Percentiles rank a stretch among this genome's conserved stretches.
Conservation (phyloP, 92 coral and sea anemone species). For the Parazoanthus atlanticus region DNA sequence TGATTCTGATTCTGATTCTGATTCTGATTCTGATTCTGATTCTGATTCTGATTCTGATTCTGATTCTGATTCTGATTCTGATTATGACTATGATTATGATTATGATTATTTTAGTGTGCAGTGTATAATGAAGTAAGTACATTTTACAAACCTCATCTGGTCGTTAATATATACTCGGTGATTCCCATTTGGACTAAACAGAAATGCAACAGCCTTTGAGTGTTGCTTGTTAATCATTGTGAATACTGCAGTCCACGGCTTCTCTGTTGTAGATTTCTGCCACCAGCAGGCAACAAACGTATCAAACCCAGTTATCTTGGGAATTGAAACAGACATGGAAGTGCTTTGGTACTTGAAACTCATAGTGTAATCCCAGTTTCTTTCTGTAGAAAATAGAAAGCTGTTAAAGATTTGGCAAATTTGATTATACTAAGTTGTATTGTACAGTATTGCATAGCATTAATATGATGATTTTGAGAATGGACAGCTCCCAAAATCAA, state of each 20-base stretch:
- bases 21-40: too few species aligned
- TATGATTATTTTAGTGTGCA: too few species aligned
- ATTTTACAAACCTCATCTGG: slow-evolving; percentile 4
- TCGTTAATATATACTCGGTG: neutral
- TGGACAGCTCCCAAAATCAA: too few species aligned
- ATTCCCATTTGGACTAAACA: neutral
- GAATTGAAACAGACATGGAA: neutral
- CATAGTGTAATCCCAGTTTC: slow-evolving; percentile 20
- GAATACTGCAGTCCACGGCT: neutral
- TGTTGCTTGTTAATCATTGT: neutral
- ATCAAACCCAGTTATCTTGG: neutral
- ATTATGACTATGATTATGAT: too few species aligned
- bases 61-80: too few species aligned
- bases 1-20: too few species aligned
- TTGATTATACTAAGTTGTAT: too few species aligned
- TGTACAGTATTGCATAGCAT: too few species aligned
- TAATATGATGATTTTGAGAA: too few species aligned
- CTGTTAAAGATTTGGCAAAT: neutral
- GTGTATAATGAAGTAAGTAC: too few species aligned
- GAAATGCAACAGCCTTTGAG: slow-evolving; percentile 4
- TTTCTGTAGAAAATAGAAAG: neutral
- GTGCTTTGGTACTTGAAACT: neutral
- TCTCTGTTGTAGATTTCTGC: neutral
- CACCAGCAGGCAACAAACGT: slow-evolving; percentile 8
- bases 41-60: too few species aligned